Evolutionary conservation across 2,888 invertebrate genomes (phyloP).

Genomic region (Tortricodes alternella): DNA sequence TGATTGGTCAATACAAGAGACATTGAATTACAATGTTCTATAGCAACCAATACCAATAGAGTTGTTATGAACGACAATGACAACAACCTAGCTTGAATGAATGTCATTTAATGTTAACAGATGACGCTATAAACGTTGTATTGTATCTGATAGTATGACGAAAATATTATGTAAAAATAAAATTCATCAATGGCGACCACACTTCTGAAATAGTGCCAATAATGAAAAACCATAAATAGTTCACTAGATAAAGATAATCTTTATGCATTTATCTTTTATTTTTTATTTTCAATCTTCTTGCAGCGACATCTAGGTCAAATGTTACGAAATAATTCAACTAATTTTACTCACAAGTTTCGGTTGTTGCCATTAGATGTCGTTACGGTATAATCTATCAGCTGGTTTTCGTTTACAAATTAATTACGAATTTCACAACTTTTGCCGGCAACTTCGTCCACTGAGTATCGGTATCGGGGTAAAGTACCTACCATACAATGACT

Average conservation of each 20-base stretch:
- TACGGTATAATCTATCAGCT: neutral
- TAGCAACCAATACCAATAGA: constrained; percentile 6
- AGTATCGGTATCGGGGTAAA: too few species aligned
- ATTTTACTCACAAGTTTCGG: neutral
- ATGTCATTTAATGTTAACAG: constrained; percentile 1
- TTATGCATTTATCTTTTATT: neutral
- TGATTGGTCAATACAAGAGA: constrained; percentile 17
- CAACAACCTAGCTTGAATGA: constrained; percentile 2
- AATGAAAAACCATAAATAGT: too few species aligned
- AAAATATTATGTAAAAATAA: constrained; percentile 2
- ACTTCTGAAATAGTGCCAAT: too few species aligned
- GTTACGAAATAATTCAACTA: neutral
- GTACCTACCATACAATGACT: too few species aligned
- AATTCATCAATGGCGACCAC: neutral
- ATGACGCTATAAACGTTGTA: constrained; percentile 19
- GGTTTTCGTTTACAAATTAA: neutral
- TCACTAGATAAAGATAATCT: too few species aligned
- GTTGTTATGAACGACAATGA: neutral
- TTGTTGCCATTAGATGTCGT: constrained; percentile 5
- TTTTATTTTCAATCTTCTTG: neutral
- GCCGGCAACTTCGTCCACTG: too few species aligned
- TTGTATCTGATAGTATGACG: neutral
- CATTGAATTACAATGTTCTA: neutral
- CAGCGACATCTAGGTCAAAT: constrained; percentile 6
- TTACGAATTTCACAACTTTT: too few species aligned